These are phyloP conservation scores for Drosophila mettleri DNA, from an alignment of 2,888 invertebrate genomes.

Conservation along the genomic window DNA sequence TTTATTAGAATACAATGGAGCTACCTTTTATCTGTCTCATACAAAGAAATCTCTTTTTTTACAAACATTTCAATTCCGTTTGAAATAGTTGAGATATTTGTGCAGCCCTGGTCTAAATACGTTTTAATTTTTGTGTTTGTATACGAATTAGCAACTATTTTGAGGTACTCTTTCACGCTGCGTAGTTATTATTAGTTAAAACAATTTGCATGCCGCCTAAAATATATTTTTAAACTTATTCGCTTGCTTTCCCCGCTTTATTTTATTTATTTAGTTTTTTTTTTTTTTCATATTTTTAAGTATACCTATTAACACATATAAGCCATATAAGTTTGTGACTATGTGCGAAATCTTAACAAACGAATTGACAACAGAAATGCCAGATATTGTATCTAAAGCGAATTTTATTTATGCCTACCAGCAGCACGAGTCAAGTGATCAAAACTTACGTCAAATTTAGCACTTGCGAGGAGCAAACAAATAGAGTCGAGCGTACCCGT, in stretches of 20 bases:
- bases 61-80: background rate
- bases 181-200: conserved; percentile 58
- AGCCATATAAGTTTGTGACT: background rate
- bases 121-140: conserved; percentile 43
- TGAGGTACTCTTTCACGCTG: conserved; percentile 29
- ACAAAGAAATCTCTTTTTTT: background rate
- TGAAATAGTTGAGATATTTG: background rate
- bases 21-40: background rate
- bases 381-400: conserved; percentile 18
- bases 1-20: no score
- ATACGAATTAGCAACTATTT: conserved; percentile 48
- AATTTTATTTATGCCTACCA: conserved; percentile 40
- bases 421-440: conserved; percentile 66
- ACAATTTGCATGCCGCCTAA: conserved; percentile 63
- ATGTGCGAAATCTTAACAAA: conserved; percentile 33
- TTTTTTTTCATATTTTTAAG: background rate
- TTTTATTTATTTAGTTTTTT: no score
- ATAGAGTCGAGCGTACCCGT: background rate
- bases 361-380: conserved; percentile 8
- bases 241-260: conserved; percentile 35
- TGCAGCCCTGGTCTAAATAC: conserved; percentile 23
- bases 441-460: conserved; percentile 34
- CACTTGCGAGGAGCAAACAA: conserved; percentile 18
- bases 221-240: conserved; percentile 60
- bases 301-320: conserved; percentile 29